Base-by-base conservation (phyloP, 92 coral and sea anemone genomes). In the Phenganax subtilis region DNA sequence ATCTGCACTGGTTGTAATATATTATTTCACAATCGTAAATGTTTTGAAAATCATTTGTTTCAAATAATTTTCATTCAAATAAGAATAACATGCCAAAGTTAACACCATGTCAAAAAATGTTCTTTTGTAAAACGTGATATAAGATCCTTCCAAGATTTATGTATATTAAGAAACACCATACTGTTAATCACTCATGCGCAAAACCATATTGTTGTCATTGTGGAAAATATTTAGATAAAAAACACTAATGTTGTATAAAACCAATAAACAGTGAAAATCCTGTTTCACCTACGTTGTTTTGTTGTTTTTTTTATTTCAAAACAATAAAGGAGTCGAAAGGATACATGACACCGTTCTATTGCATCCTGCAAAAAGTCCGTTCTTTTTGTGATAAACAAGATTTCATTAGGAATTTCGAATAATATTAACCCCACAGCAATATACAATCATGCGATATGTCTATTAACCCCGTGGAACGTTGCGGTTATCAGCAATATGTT, bases 401-500 rank as follows among this genome's bases (percentile, higher is more conserved):
- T 20, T 20, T 20, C 25, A 20, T 20, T 58, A 30, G 3, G 78
- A 51, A 51, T 55, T 73, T 54, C 55, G 58, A 55, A 29, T 14
- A 73, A 29, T 51, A 30, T 51, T 0, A 28, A 73, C 44, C 54
- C 47, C 54, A 71, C 51, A 15, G 15, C 15, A n/a, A 15, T 16
- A 52, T n/a, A n/a, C 12, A 52, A 14, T 29, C 30, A 14, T 71
- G 76, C 51, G 76, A 71, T 54, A 71, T 71, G 30, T 71, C 76
- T 47, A 47, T 73, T 20, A 57, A 73, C 20, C 54, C 78, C 7
- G 78, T 73, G 8, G 4, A 20, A 57, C 51, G 78, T 73, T 73
- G 78, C 17, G 78, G 78, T 73, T 73, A 73, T 47, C 78, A 20
- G 8, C 78, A 73, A 57, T 73, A 73, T 73, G 78, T 55, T 55